A percentile compares a stretch with the other conserved stretches of the same genome.
Conservation (phyloP, 2,888 invertebrate genomes). For the Polietes domitor region DNA sequence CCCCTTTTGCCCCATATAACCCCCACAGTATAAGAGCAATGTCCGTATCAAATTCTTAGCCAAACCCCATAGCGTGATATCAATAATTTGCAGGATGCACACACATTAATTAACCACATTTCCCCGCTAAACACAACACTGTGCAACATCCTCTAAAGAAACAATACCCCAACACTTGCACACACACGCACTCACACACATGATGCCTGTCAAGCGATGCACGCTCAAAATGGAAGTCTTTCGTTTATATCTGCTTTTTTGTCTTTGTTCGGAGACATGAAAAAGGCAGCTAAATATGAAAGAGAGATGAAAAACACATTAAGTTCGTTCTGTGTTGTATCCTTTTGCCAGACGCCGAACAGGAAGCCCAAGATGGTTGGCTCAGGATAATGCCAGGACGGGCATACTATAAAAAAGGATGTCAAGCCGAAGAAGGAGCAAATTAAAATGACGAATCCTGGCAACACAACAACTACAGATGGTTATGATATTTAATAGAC, state of each 20-base stretch:
- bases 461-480: slow-evolving; percentile 5
- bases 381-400: neutral
- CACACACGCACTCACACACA: neutral
- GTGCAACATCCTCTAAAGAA: neutral
- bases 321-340: neutral
- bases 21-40: too few relatives aligned
- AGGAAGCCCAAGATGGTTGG: neutral
- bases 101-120: neutral
- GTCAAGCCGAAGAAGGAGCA: neutral
- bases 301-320: neutral
- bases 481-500: slow-evolving; percentile 1
- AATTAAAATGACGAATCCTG: neutral
- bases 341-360: neutral
- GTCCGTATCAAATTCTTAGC: too few relatives aligned
- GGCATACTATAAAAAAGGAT: neutral
- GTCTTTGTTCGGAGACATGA: neutral
- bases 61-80: too few relatives aligned
- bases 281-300: neutral
- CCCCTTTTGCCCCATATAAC: too few relatives aligned
- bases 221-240: slow-evolving; percentile 4
- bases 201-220: neutral
- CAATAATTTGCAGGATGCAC: too few relatives aligned
- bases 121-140: neutral
- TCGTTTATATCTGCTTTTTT: neutral
- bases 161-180: neutral